phyloP scores from a whole-genome alignment of 2,113 vertebrate species.

The Pogonocichla stellata region DNA sequence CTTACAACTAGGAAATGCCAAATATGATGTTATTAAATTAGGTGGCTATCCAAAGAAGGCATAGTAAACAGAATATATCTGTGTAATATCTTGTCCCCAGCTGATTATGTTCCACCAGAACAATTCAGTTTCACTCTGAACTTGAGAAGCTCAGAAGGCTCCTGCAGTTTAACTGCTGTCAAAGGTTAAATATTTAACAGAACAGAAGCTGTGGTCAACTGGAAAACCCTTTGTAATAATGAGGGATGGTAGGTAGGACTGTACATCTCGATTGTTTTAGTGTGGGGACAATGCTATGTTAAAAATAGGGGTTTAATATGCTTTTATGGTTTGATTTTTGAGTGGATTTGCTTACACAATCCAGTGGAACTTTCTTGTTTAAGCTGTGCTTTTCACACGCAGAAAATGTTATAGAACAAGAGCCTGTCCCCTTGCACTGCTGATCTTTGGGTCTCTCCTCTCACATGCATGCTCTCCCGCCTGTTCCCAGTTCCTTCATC shows the following conservation, averaged over 20 bases:
- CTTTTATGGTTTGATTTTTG: not conserved
- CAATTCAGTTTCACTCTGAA: not conserved
- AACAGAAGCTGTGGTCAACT: not conserved
- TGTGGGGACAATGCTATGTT: not conserved
- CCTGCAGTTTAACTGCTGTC: not conserved
- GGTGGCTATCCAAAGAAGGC: not conserved
- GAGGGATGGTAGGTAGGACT: not conserved
- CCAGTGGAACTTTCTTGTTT: not conserved
- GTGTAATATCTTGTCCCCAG: not conserved
- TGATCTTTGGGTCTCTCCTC: not conserved
- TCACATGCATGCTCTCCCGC: accelerated
- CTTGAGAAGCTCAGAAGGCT: not conserved
- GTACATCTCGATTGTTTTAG: not conserved
- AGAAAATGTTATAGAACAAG: not conserved
- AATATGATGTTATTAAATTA: not conserved
- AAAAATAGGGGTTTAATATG: not conserved
- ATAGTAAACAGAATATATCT: not conserved
- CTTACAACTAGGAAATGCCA: not conserved
- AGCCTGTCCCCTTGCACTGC: not conserved
- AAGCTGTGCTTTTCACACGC: not conserved
- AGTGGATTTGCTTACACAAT: not conserved
- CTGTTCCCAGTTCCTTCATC: not conserved
- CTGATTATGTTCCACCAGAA: not conserved
- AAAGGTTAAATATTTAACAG: not conserved
- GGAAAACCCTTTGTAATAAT: not conserved